Evolutionary conservation across 2,888 invertebrate species (phyloP).

Genomic region (Zygogramma bicolorata): DNA sequence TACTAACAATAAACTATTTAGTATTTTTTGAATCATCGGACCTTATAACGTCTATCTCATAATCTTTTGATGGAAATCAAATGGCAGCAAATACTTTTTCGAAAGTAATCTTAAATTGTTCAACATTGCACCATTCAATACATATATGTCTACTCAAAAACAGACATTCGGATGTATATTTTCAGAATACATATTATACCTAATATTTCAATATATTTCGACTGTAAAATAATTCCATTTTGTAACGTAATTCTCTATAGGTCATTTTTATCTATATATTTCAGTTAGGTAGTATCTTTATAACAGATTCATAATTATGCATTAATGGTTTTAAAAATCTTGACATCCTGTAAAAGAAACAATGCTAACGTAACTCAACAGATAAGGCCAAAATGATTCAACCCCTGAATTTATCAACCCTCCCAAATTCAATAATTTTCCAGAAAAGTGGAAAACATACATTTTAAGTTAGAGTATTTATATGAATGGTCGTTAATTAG

Average conservation of each 20-base stretch:
- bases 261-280: constrained; percentile 27
- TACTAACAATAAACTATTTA: too few relatives aligned
- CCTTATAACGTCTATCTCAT: too few relatives aligned
- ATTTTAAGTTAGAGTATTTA: too few relatives aligned
- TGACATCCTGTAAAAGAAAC: constrained; percentile 27
- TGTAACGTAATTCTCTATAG: constrained; percentile 32
- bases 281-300: constrained; percentile 24
- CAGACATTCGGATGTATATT: constrained; percentile 15
- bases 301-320: not conserved
- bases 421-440: not conserved
- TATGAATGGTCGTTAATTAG: too few relatives aligned
- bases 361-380: constrained; percentile 22
- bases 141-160: not conserved
- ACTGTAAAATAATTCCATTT: constrained; percentile 40
- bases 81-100: not conserved
- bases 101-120: not conserved
- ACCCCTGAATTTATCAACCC: not conserved
- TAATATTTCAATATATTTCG: constrained; percentile 24
- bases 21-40: too few relatives aligned
- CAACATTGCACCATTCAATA: not conserved
- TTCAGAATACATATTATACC: constrained; percentile 27
- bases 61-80: too few relatives aligned
- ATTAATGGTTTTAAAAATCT: constrained; percentile 25
- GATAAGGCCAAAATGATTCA: constrained; percentile 28
- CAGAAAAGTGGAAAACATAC: too few relatives aligned